A percentile compares a stretch with the other conserved stretches of the same genome.
These are phyloP conservation scores for Tupiocoris notatus DNA, from an alignment of 2,888 invertebrate species.

Conservation along the genomic window DNA sequence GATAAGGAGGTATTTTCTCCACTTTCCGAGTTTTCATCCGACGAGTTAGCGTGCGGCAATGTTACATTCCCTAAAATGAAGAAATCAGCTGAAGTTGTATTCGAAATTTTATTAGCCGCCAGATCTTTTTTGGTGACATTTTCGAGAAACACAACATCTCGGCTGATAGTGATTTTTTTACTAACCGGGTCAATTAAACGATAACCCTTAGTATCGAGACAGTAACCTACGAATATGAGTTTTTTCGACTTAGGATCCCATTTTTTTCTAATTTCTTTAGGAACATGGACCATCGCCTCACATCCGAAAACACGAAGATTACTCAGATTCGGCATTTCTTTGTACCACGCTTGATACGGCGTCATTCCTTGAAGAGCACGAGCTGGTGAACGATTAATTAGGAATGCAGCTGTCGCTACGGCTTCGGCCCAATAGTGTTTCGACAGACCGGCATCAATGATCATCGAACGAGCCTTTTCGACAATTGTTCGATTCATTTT, in stretches of 20 bases:
- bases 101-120: no score
- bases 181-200: conserved; percentile 17
- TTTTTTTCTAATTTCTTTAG: conserved; percentile 25
- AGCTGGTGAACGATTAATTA: conserved; percentile 34
- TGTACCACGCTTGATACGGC: conserved; percentile 27
- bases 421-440: conserved; percentile 40
- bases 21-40: no score
- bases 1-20: no score
- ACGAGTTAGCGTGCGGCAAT: no score
- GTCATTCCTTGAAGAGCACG: conserved; percentile 5
- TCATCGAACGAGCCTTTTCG: conserved; percentile 41
- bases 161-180: conserved; percentile 24
- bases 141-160: conserved; percentile 26
- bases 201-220: conserved; percentile 18
- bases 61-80: no score
- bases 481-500: conserved; percentile 28
- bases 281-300: conserved; percentile 9
- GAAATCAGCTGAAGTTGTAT: no score
- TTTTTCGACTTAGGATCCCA: conserved; percentile 31
- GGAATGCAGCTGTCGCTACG: conserved; percentile 15
- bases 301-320: conserved; percentile 21
- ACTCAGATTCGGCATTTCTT: conserved; percentile 6
- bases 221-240: conserved; percentile 29
- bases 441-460: conserved; percentile 14
- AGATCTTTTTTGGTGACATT: background rate